Base-by-base conservation (phyloP, 2,113 vertebrate genomes). In the Saguinus midas region DNA sequence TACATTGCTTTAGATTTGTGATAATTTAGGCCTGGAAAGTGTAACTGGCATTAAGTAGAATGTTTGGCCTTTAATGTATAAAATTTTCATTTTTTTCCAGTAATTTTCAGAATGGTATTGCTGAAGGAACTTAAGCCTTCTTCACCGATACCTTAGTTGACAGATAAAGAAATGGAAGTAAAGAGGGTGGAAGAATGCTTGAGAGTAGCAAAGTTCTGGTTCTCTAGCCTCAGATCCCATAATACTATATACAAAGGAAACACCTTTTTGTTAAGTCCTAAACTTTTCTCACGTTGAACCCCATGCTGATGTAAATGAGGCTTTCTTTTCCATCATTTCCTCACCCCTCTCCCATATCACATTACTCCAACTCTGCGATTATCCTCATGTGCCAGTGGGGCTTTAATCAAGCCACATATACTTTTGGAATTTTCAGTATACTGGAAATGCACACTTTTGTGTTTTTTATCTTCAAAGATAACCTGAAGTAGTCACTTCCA, bases 21-120 rank as follows among this genome's bases (percentile, higher is more conserved):
- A 20, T 72, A 20, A 92, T 95, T 94, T 96, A 81, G 35, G 58
- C 58, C 83, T 87, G 90, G 82, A 48, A 83, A 85, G 29, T 88
- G n/a, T 55, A 48, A 64, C 68, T 91, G 80, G 86, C 52, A 68
- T 35, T 92, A 45, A 68, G 14, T 48, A 80, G 86, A 95, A 87
- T 78, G 48, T 95, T 83, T 92, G 13, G 61, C 81, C 32, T 94
- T 89, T 96, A 64, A 27, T 82, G 9, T 91, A 79, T 79, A 90
- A 96, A 93, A 91, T 72, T 66, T 40, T 82, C 40, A 5, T 82
- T 84, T 80, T 64, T 6, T 75, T 29, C 21, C 57, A n/a, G 48
- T 90, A 45, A 94, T 94, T 94, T 93, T 91, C 55, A 80, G 81
- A 76, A 90, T 84, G 35, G 40, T 87, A 40, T 58, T 57, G 14